A percentile compares a stretch with the other conserved stretches of the same genome.
These are phyloP conservation scores for Parthenolecanium corni DNA, from an alignment of 2,888 invertebrate genomes.

Conservation along the genomic window DNA sequence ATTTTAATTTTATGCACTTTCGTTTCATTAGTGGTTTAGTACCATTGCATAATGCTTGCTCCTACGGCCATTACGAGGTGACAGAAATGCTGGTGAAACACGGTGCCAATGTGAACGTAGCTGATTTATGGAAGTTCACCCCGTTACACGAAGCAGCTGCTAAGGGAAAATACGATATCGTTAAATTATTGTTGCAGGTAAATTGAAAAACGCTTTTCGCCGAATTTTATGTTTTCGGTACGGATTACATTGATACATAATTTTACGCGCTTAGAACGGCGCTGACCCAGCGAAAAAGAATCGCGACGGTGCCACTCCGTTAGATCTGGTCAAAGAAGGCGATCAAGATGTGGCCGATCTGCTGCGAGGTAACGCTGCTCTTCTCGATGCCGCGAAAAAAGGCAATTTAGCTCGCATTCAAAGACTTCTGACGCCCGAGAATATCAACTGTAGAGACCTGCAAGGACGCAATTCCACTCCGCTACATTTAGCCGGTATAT, in stretches of 20 bases:
- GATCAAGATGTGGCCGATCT: conserved; percentile 91
- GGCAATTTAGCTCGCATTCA: conserved; percentile 71
- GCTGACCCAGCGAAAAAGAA: conserved; percentile 91
- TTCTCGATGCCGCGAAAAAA: conserved; percentile 88
- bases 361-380: conserved; percentile 78
- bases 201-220: too few relatives aligned
- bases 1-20: too few relatives aligned
- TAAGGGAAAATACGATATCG: conserved; percentile 86
- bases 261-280: conserved; percentile 73
- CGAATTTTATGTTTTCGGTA: too few relatives aligned
- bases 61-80: conserved; percentile 80
- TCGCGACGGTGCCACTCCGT: conserved; percentile 83
- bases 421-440: conserved; percentile 74
- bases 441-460: conserved; percentile 90
- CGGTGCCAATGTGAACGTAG: conserved; percentile 77
- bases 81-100: conserved; percentile 75
- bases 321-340: conserved; percentile 80
- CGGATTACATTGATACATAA: too few relatives aligned
- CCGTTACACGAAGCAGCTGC: conserved; percentile 80
- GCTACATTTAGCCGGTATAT: conserved; percentile 55
- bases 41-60: conserved; percentile 67
- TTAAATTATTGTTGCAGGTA: conserved; percentile 71
- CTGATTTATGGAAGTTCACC: conserved; percentile 82
- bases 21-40: conserved; percentile 51
- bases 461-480: conserved; percentile 88